Base-by-base conservation (phyloP, 2,888 invertebrate species). In the Criorhina ranunculi region DNA sequence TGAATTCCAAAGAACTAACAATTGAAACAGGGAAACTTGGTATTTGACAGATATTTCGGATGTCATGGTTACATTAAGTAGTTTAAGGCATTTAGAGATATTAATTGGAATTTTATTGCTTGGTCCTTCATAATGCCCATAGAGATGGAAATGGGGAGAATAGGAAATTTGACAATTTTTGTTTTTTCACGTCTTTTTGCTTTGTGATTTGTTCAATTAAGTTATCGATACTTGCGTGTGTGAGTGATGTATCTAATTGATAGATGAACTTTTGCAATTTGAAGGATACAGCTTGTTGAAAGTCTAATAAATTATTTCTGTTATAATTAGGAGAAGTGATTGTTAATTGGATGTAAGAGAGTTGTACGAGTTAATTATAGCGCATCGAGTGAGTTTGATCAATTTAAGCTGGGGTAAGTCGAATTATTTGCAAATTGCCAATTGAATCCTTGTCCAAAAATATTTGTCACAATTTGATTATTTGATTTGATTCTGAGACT, bases 31-130 rank as follows among this genome's bases (percentile, higher is more conserved):
- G 5, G 19, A 29, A 46, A 31, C 33, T 53, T 60, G 70, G 70
- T 66, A 77, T 82, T 77, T 66, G 77, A 60, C 66, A 77, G 64
- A 82, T 72, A 77, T 66, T 66, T 82, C 35, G 33, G 66, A 46
- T 64, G 59, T 77, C 51, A 72, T 82, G 66, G 82, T 60, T 49
- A 82, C 72, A 60, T 67, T 78, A 60, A 78, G 78, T 40, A 67
- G 66, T 72, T 66, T 29, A 78, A 67, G 78, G 46, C 66, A 42
- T 78, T 60, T 44, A 15, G 15, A 60, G 55, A 66, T 66, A 72
- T 66, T 82, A 82, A 78, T 82, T 82, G 72, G 70, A 60, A 67
- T 78, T 82, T 82, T 77, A 82, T 82, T 70, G 77, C 44, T 77
- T 64, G 12, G 44, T 66, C 35, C 46, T 44, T 33, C 6, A 8